Conservation (phyloP, 2,113 vertebrate species). For the Cygnus atratus region DNA sequence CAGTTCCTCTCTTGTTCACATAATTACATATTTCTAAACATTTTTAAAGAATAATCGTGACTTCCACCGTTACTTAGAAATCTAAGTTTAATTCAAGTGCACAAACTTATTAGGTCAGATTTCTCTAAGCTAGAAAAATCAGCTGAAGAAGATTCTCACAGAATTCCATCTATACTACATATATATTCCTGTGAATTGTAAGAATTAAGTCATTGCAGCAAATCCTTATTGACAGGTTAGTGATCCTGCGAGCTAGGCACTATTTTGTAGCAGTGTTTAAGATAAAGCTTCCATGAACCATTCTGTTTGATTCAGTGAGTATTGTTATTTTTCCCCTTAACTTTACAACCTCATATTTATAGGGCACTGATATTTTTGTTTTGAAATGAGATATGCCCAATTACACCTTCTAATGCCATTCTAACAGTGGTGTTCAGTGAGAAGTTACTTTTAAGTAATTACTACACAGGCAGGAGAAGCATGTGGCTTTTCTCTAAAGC, state of each 20-base stretch:
- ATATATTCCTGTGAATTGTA: neutral
- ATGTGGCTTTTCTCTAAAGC: neutral
- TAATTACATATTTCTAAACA: neutral
- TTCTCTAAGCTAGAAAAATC: neutral
- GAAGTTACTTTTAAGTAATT: neutral
- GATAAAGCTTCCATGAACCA: neutral
- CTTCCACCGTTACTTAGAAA: neutral
- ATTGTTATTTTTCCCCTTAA: neutral
- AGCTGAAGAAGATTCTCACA: neutral
- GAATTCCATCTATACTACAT: neutral
- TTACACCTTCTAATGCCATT: neutral
- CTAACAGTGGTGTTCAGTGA: neutral
- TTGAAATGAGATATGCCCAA: neutral
- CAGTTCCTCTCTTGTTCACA: neutral
- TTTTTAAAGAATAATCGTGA: neutral
- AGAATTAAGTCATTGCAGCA: slow-evolving; percentile 5
- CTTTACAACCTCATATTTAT: neutral
- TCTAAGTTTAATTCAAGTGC: neutral
- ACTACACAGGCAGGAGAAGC: neutral
- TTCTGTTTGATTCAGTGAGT: neutral
- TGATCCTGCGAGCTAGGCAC: neutral
- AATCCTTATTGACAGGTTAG: slow-evolving; percentile 20
- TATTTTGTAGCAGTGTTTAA: neutral
- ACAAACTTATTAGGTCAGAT: neutral
- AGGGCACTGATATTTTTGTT: neutral